Evolutionary conservation across 2,797 vertebrate species (phyloP).

Genomic region (Telmatherina bonti): DNA sequence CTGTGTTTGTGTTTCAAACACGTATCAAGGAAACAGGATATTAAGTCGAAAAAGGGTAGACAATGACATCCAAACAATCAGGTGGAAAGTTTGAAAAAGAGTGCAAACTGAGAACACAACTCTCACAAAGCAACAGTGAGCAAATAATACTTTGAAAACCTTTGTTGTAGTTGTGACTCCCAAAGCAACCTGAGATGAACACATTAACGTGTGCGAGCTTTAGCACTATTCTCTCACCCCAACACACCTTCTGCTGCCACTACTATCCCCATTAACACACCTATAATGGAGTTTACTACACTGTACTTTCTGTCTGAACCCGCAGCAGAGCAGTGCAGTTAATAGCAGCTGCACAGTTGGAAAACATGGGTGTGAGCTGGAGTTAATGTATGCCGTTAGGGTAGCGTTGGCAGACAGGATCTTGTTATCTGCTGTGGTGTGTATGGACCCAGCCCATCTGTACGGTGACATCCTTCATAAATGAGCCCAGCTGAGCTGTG

Average conservation of each 20-base stretch:
- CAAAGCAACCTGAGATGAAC: slow-evolving; percentile 34
- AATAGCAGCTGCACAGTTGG: slow-evolving; percentile 65
- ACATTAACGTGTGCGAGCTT: slow-evolving; percentile 37
- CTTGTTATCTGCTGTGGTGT: slow-evolving; percentile 57
- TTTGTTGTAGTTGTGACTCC: slow-evolving; percentile 14
- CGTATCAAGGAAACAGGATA: background rate
- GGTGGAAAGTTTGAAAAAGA: slow-evolving; percentile 35
- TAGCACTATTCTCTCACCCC: slow-evolving; percentile 27
- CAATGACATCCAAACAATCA: slow-evolving; percentile 1
- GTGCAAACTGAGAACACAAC: slow-evolving; percentile 24
- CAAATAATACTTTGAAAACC: slow-evolving; percentile 37
- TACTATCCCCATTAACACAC: slow-evolving; percentile 60
- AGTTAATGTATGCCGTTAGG: slow-evolving; percentile 75
- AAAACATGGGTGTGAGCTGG: slow-evolving; percentile 74
- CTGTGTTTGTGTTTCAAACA: slow-evolving; percentile 1
- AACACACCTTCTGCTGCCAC: slow-evolving; percentile 5
- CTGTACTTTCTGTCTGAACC: slow-evolving; percentile 68
- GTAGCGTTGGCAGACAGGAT: slow-evolving; percentile 76
- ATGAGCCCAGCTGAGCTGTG: slow-evolving; percentile 68
- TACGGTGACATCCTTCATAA: slow-evolving; percentile 64
- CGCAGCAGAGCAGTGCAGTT: slow-evolving; percentile 56
- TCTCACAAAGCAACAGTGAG: slow-evolving; percentile 14
- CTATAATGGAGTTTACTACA: slow-evolving; percentile 74
- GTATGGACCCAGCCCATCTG: slow-evolving; percentile 62
- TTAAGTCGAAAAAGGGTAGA: slow-evolving; percentile 5